A percentile compares a stretch with the other conserved stretches of the same genome.
phyloP scores from a whole-genome alignment of 1,140 invertebrate species.

The Leptinotarsa texana region DNA sequence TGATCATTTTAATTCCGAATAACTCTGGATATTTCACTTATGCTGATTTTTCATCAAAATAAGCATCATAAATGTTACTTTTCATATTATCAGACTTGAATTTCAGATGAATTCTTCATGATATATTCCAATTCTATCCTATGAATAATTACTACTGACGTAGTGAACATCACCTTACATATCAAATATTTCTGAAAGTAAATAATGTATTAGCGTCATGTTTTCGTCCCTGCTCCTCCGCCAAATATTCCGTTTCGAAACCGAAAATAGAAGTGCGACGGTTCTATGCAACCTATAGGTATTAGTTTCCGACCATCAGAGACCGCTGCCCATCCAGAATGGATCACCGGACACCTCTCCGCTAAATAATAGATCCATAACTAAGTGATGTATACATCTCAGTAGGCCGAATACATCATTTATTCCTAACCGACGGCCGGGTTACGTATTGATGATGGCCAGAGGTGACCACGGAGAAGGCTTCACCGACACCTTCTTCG shows the following conservation, averaged over 20 bases:
- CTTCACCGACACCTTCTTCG: conserved; percentile 42
- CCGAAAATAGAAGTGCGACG: not conserved
- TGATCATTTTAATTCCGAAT: too few relatives aligned
- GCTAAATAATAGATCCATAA: conserved; percentile 24
- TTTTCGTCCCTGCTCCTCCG: not conserved
- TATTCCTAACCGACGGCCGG: conserved; percentile 33
- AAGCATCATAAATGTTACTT: too few relatives aligned
- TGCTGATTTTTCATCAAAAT: too few relatives aligned
- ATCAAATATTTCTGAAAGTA: not conserved
- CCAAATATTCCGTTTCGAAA: not conserved
- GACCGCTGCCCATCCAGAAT: conserved; percentile 10
- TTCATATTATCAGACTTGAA: too few relatives aligned
- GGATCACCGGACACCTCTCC: not conserved
- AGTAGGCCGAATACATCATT: conserved; percentile 47
- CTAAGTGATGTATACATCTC: conserved; percentile 48
- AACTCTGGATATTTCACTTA: too few relatives aligned
- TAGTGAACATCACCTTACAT: not conserved
- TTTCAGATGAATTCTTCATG: too few relatives aligned
- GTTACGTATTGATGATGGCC: conserved; percentile 48
- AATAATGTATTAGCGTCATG: not conserved
- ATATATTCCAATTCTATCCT: too few relatives aligned
- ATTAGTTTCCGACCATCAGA: not conserved
- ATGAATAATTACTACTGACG: too few relatives aligned
- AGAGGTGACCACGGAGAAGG: conserved; percentile 46
- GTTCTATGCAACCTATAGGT: too few relatives aligned